Conservation (phyloP, 2,113 vertebrate genomes). For the Odocoileus hemionus region DNA sequence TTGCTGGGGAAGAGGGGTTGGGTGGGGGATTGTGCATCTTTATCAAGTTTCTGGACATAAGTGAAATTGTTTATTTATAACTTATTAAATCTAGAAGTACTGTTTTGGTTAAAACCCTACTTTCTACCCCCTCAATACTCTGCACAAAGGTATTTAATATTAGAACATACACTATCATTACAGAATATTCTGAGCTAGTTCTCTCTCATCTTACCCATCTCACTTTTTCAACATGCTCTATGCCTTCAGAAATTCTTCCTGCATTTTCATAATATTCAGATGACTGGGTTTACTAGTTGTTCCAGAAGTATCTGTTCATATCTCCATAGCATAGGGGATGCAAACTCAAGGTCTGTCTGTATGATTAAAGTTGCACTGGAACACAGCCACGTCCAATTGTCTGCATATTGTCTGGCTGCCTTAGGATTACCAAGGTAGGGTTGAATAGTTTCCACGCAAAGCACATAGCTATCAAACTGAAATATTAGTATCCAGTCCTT, state of each 20-base stretch:
- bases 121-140: background rate
- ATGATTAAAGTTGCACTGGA: background rate
- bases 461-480: background rate
- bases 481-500: background rate
- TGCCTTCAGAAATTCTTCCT: background rate
- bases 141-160: background rate
- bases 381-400: background rate
- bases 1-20: fast-evolving
- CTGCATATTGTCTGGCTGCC: background rate
- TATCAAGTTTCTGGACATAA: background rate
- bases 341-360: background rate
- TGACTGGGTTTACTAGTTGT: background rate
- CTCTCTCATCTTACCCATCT: background rate
- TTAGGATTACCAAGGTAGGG: background rate
- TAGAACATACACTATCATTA: background rate
- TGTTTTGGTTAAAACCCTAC: background rate
- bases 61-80: background rate
- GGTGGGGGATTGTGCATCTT: background rate
- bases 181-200: background rate
- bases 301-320: background rate
- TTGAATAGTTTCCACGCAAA: background rate
- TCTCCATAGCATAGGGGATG: background rate
- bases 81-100: background rate
- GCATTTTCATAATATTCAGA: background rate
- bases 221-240: background rate